These are phyloP conservation scores for Pangasianodon hypophthalmus DNA, from an alignment of 2,113 vertebrate species.

Conservation along the genomic window DNA sequence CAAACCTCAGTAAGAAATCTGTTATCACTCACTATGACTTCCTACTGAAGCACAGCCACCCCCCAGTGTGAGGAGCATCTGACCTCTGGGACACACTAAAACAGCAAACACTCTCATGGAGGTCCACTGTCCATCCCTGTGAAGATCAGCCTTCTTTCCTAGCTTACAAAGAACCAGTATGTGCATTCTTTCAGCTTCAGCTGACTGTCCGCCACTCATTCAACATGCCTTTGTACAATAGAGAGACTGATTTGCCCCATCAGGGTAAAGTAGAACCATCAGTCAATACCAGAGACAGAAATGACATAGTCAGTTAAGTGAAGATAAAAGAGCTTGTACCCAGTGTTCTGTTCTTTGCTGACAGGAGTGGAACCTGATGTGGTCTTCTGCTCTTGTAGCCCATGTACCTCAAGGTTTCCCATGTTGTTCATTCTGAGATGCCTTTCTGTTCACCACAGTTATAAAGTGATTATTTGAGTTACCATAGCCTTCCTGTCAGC, in stretches of 20 bases:
- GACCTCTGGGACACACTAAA: constrained; percentile 28
- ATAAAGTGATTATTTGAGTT: not conserved
- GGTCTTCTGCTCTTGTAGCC: not conserved
- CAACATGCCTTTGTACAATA: constrained; percentile 47
- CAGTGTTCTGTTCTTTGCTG: not conserved
- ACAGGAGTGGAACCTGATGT: not conserved
- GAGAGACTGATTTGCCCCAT: constrained; percentile 41
- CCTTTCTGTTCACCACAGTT: not conserved
- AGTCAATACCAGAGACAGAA: constrained; percentile 45
- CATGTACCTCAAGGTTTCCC: not conserved
- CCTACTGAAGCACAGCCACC: not conserved
- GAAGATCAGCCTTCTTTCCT: constrained; percentile 30
- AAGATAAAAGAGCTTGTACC: not conserved
- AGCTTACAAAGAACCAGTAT: constrained; percentile 37
- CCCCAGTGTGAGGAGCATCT: constrained; percentile 14
- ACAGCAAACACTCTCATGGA: constrained; percentile 58
- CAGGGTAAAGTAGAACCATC: constrained; percentile 37
- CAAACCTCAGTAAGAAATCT: constrained; percentile 6
- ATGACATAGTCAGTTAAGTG: constrained; percentile 22
- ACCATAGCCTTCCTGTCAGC: not conserved
- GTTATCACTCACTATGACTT: constrained; percentile 16
- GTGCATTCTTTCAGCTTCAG: constrained; percentile 15
- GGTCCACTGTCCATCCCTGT: constrained; percentile 35
- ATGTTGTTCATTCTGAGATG: not conserved
- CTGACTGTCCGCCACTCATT: constrained; percentile 41